These are phyloP conservation scores for Amiota minor DNA, from an alignment of 2,888 invertebrate species.

Conservation along the genomic window DNA sequence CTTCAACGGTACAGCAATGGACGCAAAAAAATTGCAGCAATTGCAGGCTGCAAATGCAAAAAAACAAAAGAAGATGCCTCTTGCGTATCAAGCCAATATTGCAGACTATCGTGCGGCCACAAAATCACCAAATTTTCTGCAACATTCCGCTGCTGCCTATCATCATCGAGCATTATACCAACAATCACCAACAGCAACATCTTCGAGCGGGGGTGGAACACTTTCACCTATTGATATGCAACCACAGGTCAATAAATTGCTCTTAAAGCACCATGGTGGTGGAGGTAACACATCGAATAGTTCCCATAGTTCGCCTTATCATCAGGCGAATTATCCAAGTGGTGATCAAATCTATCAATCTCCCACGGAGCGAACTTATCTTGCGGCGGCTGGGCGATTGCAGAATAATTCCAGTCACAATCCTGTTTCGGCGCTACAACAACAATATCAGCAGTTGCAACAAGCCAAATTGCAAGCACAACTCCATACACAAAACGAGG, in stretches of 20 bases:
- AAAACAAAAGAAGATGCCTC: conserved; percentile 74
- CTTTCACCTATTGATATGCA: conserved; percentile 71
- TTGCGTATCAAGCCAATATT: conserved; percentile 73
- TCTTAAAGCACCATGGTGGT: conserved; percentile 52
- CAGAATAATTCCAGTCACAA: conserved; percentile 58
- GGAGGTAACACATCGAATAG: conserved; percentile 63
- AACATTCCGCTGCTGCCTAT: conserved; percentile 46
- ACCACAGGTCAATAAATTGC: conserved; percentile 65
- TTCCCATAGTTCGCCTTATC: conserved; percentile 72
- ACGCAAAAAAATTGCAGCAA: conserved; percentile 78
- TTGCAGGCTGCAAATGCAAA: conserved; percentile 69
- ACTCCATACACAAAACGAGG: conserved; percentile 79
- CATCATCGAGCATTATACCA: conserved; percentile 64
- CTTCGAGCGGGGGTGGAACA: conserved; percentile 68
- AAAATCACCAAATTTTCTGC: conserved; percentile 73
- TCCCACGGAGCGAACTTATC: conserved; percentile 76
- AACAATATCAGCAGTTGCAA: conserved; percentile 79
- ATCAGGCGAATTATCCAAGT: conserved; percentile 75
- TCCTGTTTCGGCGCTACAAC: conserved; percentile 73
- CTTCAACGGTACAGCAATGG: conserved; percentile 79
- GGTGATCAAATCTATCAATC: conserved; percentile 72
- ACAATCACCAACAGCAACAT: conserved; percentile 68
- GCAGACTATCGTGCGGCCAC: conserved; percentile 76
- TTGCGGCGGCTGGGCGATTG: conserved; percentile 70
- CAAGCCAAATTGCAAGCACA: conserved; percentile 80